Base-by-base conservation (phyloP, 64 coral and sea anemone species). In the Porites australiensis region DNA sequence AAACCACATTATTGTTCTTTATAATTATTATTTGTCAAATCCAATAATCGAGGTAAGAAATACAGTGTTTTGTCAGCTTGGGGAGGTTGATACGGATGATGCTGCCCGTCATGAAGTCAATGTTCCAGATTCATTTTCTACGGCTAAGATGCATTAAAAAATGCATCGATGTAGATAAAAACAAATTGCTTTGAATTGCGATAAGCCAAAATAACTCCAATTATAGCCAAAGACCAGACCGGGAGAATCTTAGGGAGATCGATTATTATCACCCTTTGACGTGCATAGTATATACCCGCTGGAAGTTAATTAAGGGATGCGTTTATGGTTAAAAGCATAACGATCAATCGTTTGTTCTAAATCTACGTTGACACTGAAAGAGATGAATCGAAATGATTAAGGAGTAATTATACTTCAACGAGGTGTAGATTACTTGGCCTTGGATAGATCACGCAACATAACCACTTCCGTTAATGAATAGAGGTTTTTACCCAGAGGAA, bases 401-500 rank as follows among this genome's bases (percentile, higher is more conserved):
- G 46, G 49, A 64, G 58, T 82, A 82, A 82, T 82, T 66, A 82
- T 13, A 20, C 16, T 44, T 68, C 62, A 68, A 50, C 65, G 16
- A 50, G 62, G 62, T 50, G 62, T 67, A 20, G 59, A 84, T 84
- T 68, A 84, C 81, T 68, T 37, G 46, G 81, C 12, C 37, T 15
- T 82, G 8, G 44, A 16, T 65, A 21, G 63, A 44, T 84, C 81
- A 84, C 61, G 46, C 47, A 50, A 68, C 63, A 51, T 50, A 82
- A 84, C 81, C 62, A 84, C 81, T 68, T 84, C 81, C 81, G 81
- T 4, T 84, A 13, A 63, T 48, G 2, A 23, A 62, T 82, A 14
- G 15, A 48, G 59, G 10, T 55, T 12, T 12, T 9, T 9, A 9
- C 79, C 18, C 19, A 82, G 58, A 59, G 49, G 79, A 15, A 18